phyloP scores from a whole-genome alignment of 2,888 invertebrate species.

The Thera britannica region DNA sequence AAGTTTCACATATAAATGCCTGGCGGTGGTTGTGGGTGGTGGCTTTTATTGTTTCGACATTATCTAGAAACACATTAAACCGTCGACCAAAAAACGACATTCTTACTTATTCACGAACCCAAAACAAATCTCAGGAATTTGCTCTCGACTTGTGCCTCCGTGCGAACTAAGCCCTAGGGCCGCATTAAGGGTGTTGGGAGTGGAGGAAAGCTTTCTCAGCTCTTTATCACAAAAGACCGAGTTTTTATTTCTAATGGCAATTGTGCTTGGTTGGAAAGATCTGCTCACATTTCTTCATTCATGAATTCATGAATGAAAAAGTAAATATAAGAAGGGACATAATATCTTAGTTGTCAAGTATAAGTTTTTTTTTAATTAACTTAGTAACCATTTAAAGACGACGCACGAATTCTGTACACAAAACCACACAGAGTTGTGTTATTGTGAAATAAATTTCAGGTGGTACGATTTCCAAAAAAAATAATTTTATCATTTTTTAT shows the following conservation, averaged over 20 bases:
- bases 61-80: slow-evolving; percentile 27
- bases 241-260: not conserved
- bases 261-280: too few relatives aligned
- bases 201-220: not conserved
- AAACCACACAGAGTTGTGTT: too few relatives aligned
- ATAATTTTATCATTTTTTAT: too few relatives aligned
- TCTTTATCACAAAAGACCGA: not conserved
- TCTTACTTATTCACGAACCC: slow-evolving; percentile 30
- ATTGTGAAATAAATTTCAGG: too few relatives aligned
- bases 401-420: too few relatives aligned
- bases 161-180: slow-evolving; percentile 15
- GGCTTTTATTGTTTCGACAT: slow-evolving; percentile 9
- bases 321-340: too few relatives aligned
- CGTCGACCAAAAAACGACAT: slow-evolving; percentile 24
- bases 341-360: too few relatives aligned
- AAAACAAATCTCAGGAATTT: slow-evolving; percentile 29
- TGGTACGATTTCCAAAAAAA: too few relatives aligned
- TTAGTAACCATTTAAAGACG: too few relatives aligned
- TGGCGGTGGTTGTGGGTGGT: not conserved
- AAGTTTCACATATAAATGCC: not conserved
- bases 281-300: too few relatives aligned
- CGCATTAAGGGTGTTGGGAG: slow-evolving; percentile 16
- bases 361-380: too few relatives aligned
- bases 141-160: slow-evolving; percentile 23
- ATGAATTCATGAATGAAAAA: too few relatives aligned